Conservation (phyloP, 2,113 vertebrate genomes). For the Myrmecobius fasciatus region DNA sequence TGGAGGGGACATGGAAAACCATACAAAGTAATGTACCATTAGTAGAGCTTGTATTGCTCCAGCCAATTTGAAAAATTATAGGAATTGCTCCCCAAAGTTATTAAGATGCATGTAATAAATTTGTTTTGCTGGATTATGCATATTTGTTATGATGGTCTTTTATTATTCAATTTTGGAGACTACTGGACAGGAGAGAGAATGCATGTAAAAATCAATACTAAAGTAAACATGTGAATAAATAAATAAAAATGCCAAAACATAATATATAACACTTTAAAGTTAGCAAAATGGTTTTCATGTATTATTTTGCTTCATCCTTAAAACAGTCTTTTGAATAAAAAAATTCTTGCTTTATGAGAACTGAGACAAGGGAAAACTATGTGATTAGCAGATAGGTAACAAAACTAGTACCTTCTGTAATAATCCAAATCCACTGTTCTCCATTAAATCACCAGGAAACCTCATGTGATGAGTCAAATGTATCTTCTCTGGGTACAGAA, state of each 20-base stretch:
- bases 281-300: not conserved
- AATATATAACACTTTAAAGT: not conserved
- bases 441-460: not conserved
- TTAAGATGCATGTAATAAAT: not conserved
- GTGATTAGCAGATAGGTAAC: not conserved
- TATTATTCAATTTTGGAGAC: not conserved
- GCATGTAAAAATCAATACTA: not conserved
- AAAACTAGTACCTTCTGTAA: not conserved
- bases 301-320: not conserved
- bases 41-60: not conserved
- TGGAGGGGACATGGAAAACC: not conserved
- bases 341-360: not conserved
- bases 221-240: not conserved
- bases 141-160: not conserved
- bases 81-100: not conserved
- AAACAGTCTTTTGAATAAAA: not conserved
- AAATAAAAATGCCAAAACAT: not conserved
- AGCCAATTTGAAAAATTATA: not conserved
- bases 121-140: not conserved
- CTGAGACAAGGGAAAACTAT: not conserved
- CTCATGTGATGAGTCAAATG: not conserved
- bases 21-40: not conserved
- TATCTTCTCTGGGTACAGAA: not conserved
- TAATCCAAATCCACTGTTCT: not conserved
- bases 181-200: not conserved